These are phyloP conservation scores for Gymnarchus niloticus DNA, from an alignment of 2,113 vertebrate species.

Conservation along the genomic window DNA sequence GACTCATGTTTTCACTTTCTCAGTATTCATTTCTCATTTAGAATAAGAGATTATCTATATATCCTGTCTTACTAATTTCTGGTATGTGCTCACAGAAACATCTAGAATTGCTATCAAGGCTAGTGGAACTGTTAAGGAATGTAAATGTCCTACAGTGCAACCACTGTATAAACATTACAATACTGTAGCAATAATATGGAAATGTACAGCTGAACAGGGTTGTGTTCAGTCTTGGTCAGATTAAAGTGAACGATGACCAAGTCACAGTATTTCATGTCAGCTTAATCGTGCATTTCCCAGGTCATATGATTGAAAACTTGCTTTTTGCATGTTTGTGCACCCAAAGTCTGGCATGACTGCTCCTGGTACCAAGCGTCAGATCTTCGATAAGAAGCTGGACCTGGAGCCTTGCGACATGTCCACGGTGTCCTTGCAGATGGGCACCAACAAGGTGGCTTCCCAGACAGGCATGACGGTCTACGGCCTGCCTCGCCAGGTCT, in stretches of 20 bases:
- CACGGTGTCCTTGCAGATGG: conserved; percentile 92
- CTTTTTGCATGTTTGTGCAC: background rate
- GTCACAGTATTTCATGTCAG: background rate
- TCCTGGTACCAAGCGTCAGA: conserved; percentile 87
- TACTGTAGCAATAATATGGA: too few relatives aligned
- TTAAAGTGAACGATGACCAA: background rate
- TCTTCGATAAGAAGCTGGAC: conserved; percentile 83
- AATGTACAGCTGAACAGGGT: background rate
- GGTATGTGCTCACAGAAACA: too few relatives aligned
- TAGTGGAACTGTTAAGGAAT: too few relatives aligned
- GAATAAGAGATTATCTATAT: too few relatives aligned
- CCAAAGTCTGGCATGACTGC: conserved; percentile 85
- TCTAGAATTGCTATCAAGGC: too few relatives aligned
- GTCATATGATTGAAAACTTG: background rate
- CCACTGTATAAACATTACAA: too few relatives aligned
- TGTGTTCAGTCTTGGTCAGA: background rate
- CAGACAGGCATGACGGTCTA: conserved; percentile 91
- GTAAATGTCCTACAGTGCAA: too few relatives aligned
- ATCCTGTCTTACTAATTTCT: too few relatives aligned
- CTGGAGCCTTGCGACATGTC: conserved; percentile 81
- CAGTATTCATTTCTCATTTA: background rate
- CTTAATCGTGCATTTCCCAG: background rate
- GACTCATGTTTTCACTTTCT: background rate
- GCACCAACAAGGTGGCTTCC: conserved; percentile 87
- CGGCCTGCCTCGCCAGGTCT: conserved; percentile 86